Evolutionary conservation across 2,888 invertebrate genomes (phyloP).

Genomic region (Rhagonycha fulva): DNA sequence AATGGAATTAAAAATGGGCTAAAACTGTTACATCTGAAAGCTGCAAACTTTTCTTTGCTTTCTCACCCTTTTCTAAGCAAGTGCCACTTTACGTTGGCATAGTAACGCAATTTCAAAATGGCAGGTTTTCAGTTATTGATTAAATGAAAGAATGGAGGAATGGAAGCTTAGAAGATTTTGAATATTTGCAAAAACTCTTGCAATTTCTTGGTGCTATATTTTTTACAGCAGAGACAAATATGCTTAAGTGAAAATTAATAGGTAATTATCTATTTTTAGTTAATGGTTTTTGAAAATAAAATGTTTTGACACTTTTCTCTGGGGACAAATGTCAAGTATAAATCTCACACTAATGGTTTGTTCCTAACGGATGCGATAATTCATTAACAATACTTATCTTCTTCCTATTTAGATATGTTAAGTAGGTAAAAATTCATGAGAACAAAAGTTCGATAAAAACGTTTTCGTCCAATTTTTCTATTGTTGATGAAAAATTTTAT

Average conservation of each 20-base stretch:
- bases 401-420: constrained; percentile 38
- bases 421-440: constrained; percentile 24
- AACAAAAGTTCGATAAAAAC: not conserved
- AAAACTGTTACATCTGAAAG: not conserved
- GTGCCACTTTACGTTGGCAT: constrained; percentile 31
- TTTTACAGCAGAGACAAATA: not conserved
- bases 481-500: not conserved
- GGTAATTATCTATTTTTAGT: constrained; percentile 28
- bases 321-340: constrained; percentile 41
- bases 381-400: constrained; percentile 36
- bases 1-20: not conserved
- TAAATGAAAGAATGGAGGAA: constrained; percentile 1
- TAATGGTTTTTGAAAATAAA: constrained; percentile 28
- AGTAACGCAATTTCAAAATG: constrained; percentile 33
- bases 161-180: not conserved
- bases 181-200: not conserved
- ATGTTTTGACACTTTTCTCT: constrained; percentile 41
- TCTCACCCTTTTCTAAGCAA: constrained; percentile 6
- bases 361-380: constrained; percentile 40
- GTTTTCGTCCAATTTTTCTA: not conserved
- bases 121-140: constrained; percentile 26
- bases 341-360: constrained; percentile 38
- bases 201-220: not conserved
- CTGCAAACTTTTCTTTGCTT: not conserved
- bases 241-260: not conserved